Evolutionary conservation across 2,797 vertebrate species (phyloP), one percentile per base, ranked within the genome.

Genomic region (Mus caroli): DNA sequence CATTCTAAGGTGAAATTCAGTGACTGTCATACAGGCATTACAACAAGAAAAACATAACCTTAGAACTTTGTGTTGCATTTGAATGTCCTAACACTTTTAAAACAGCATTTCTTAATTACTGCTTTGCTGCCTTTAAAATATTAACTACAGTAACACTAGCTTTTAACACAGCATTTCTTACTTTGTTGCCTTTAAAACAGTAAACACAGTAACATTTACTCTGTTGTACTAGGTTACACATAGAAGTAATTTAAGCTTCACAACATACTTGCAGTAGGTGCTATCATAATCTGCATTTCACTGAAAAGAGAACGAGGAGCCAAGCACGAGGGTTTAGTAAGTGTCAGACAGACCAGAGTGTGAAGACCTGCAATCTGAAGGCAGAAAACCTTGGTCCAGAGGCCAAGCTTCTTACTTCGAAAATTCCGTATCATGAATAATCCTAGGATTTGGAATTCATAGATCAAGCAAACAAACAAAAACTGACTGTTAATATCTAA

Each of bases 41-140:
- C 6, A 28, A 28, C 11, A 71, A 91, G 90, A 40, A 58, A 86
- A 89, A 46, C 14, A 34, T 17, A 28, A 78, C 13, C 24, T 93
- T 67, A 94, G 71, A 96, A 69, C 1, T 84, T 37, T 80, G 20
- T 19, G 71, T 24, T 76, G 93, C 89, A 93, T 62, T 24, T 87
- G 22, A 40, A 12, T 12, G 40, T 92, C 62, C 50, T 67, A 69
- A 91, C 95, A 85, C 46, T 43, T 71, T 87, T 87, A 89, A 91
- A 28, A 69, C 22, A n/a, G 6, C 54, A 69, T 34, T 75, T 43
- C 37, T 93, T 77, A 79, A 78, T 28, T 11, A 10, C 50, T 40
- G 13, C 17, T 82, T 92, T 60, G 17, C 71, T 82, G 56, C 85
- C 80, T 17, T 50, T 26, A 62, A 85, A 50, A 56, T 31, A 46